These are phyloP conservation scores for Drosophila limbata DNA, from an alignment of 2,888 invertebrate species.

Conservation along the genomic window DNA sequence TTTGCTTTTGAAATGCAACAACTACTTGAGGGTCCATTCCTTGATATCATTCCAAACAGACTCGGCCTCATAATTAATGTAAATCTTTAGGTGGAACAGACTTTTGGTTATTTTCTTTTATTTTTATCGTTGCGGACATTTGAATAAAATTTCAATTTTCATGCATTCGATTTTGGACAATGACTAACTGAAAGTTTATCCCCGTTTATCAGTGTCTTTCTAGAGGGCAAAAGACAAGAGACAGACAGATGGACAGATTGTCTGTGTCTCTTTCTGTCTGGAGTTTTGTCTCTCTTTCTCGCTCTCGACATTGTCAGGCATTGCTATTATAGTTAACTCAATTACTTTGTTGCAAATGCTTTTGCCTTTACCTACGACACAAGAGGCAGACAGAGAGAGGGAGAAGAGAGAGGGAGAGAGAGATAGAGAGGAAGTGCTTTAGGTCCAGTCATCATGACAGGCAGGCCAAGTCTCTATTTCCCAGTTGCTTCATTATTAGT, in stretches of 20 bases:
- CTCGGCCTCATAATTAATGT: slow-evolving; percentile 69
- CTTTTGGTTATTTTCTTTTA: slow-evolving; percentile 24
- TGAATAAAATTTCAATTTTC: slow-evolving; percentile 75
- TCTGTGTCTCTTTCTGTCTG: neutral
- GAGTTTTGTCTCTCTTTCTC: neutral
- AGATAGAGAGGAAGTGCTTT: slow-evolving; percentile 4
- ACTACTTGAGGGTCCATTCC: slow-evolving; percentile 21
- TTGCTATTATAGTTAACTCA: slow-evolving; percentile 66
- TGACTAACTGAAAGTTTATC: slow-evolving; percentile 43
- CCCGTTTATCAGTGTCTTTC: slow-evolving; percentile 30
- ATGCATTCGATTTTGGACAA: slow-evolving; percentile 48
- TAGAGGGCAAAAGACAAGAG: neutral
- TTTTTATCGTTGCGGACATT: slow-evolving; percentile 54
- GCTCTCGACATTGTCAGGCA: slow-evolving; percentile 18
- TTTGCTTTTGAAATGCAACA: slow-evolving; percentile 57
- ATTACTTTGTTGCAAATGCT: slow-evolving; percentile 62
- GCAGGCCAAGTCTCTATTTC: slow-evolving; percentile 49
- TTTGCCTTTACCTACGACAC: slow-evolving; percentile 53
- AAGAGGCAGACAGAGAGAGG: slow-evolving; percentile 2
- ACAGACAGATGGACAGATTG: neutral
- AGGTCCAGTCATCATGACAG: slow-evolving; percentile 55
- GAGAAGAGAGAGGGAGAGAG: neutral
- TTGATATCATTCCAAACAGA: slow-evolving; percentile 1
- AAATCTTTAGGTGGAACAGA: slow-evolving; percentile 55
- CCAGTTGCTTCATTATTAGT: slow-evolving; percentile 68